These are phyloP conservation scores for Choreutis nemorana DNA, from an alignment of 2,888 invertebrate species.

Conservation along the genomic window DNA sequence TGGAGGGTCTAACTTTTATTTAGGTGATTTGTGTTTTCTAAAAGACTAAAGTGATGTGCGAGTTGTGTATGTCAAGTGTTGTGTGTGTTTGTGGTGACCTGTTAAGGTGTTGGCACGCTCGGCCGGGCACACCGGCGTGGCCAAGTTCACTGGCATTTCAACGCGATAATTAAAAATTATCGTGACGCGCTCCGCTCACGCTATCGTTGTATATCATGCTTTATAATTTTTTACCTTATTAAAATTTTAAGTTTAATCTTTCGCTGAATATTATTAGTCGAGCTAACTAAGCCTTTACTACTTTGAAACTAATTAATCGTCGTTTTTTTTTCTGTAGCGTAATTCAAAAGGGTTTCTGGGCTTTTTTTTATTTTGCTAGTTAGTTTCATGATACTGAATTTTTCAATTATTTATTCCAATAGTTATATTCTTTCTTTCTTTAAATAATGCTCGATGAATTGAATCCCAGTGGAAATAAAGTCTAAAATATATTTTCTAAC, in stretches of 20 bases:
- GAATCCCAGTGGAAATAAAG: too few relatives aligned
- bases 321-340: too few relatives aligned
- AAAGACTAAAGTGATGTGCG: background rate
- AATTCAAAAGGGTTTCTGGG: too few relatives aligned
- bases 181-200: constrained; percentile 60
- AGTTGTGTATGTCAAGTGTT: constrained; percentile 26
- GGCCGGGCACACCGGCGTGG: constrained; percentile 45
- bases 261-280: background rate
- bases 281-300: background rate
- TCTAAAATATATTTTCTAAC: too few relatives aligned
- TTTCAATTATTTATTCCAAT: too few relatives aligned
- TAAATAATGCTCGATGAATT: too few relatives aligned
- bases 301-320: too few relatives aligned
- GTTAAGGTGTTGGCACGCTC: constrained; percentile 39
- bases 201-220: constrained; percentile 42
- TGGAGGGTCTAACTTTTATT: too few relatives aligned
- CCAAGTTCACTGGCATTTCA: constrained; percentile 67
- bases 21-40: background rate
- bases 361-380: too few relatives aligned
- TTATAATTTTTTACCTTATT: constrained; percentile 1
- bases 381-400: too few relatives aligned
- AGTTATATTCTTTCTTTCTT: too few relatives aligned
- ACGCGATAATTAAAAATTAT: constrained; percentile 65
- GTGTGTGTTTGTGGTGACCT: constrained; percentile 44
- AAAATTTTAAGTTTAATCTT: background rate